Percentiles rank a stretch among this genome's conserved stretches.
phyloP scores from a whole-genome alignment of 2,888 invertebrate genomes.

The Dryococelus australis region DNA sequence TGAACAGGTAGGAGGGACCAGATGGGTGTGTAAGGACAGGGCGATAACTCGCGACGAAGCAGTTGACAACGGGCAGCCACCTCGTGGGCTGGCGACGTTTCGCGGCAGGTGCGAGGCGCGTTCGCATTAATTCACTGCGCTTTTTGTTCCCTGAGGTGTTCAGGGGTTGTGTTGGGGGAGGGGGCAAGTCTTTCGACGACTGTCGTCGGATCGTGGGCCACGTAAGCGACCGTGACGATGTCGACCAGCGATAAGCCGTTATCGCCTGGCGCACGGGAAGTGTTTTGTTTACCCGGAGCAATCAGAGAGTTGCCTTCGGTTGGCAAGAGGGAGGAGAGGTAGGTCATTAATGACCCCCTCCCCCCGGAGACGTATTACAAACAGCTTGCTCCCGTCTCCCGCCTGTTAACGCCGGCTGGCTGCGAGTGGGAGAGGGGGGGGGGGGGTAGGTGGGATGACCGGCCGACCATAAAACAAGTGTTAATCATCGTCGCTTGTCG shows the following conservation, averaged over 20 bases:
- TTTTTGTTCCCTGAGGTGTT: not conserved
- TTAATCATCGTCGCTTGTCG: not conserved
- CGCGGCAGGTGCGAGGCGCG: not conserved
- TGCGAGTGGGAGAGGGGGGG: too few relatives aligned
- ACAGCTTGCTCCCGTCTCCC: not conserved
- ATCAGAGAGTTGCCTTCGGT: not conserved
- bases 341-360: not conserved
- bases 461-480: not conserved
- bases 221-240: slow-evolving; percentile 2
- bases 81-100: not conserved
- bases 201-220: not conserved
- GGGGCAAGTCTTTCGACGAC: not conserved
- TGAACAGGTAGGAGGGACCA: too few relatives aligned
- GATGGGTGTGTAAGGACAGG: too few relatives aligned
- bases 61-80: too few relatives aligned
- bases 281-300: not conserved
- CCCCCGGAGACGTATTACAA: not conserved
- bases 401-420: not conserved
- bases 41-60: too few relatives aligned
- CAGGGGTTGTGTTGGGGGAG: not conserved
- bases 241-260: not conserved
- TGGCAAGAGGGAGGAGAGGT: not conserved
- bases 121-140: not conserved
- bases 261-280: slow-evolving; percentile 16
- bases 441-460: too few relatives aligned